A percentile compares a stretch with the other conserved stretches of the same genome.
Conservation (phyloP, 2,113 vertebrate species). For the Petromus typicus region DNA sequence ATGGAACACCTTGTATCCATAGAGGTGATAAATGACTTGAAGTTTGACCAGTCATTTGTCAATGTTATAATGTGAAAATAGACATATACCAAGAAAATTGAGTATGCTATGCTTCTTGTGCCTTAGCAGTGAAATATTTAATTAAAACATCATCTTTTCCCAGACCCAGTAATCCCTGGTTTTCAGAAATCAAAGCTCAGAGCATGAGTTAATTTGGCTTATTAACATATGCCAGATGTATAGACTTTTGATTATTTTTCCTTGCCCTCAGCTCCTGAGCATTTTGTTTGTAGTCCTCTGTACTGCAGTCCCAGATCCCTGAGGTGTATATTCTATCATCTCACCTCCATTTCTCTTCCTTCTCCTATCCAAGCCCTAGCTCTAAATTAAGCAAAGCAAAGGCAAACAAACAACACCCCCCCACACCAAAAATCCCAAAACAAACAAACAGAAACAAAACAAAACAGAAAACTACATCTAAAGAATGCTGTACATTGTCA, state of each 20-base stretch:
- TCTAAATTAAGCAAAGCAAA: constrained; percentile 42
- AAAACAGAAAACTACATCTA: constrained; percentile 29
- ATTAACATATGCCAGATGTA: not conserved
- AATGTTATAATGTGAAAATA: not conserved
- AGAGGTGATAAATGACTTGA: constrained; percentile 11
- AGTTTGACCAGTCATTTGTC: constrained; percentile 31
- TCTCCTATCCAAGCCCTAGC: not conserved
- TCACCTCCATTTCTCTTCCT: not conserved
- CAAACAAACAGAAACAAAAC: not conserved
- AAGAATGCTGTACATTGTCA: constrained; percentile 58
- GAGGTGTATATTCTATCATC: not conserved
- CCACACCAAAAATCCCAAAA: too few species aligned
- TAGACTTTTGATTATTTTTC: not conserved
- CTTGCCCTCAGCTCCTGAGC: not conserved
- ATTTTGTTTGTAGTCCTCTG: not conserved
- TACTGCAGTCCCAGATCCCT: not conserved
- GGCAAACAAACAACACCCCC: not conserved
- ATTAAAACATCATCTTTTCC: not conserved
- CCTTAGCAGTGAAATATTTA: not conserved
- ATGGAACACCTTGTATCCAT: not conserved
- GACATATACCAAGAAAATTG: not conserved
- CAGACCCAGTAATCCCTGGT: not conserved
- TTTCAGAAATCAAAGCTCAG: constrained; percentile 50
- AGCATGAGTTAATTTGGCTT: constrained; percentile 23
- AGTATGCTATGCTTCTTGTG: not conserved